These are phyloP conservation scores for Epicampocera succincta DNA, from an alignment of 2,888 invertebrate genomes.

Conservation along the genomic window DNA sequence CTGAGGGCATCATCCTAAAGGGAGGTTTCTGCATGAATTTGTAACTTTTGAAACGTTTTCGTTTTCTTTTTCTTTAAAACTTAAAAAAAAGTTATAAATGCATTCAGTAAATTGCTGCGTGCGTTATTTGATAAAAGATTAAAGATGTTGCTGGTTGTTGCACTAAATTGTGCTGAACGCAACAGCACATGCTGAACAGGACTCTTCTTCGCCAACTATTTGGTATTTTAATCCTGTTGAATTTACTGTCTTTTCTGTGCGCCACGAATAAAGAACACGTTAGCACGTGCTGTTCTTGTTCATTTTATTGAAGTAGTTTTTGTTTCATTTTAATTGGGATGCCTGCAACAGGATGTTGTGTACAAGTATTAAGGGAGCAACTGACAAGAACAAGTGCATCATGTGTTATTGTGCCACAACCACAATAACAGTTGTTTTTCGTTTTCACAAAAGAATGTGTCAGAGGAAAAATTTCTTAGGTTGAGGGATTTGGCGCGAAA, in stretches of 20 bases:
- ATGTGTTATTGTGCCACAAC: slow-evolving; percentile 40
- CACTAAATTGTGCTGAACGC: slow-evolving; percentile 7
- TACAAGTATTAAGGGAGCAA: slow-evolving; percentile 36
- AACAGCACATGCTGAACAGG: slow-evolving; percentile 20
- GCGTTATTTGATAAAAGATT: slow-evolving; percentile 59
- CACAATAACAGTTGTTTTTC: slow-evolving; percentile 62
- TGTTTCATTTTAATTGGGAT: slow-evolving; percentile 65
- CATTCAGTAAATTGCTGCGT: slow-evolving; percentile 55
- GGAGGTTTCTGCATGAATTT: slow-evolving; percentile 11
- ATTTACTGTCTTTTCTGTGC: slow-evolving; percentile 4
- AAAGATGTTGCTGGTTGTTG: slow-evolving; percentile 57
- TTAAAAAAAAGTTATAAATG: slow-evolving; percentile 32
- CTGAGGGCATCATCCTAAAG: slow-evolving; percentile 61
- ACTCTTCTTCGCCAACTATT: slow-evolving; percentile 1
- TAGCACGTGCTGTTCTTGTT: slow-evolving; percentile 59
- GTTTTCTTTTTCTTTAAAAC: slow-evolving; percentile 25
- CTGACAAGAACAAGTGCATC: slow-evolving; percentile 58
- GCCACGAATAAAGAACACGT: slow-evolving; percentile 37
- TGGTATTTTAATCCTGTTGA: slow-evolving; percentile 16
- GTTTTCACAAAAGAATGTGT: neutral
- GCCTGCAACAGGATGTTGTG: slow-evolving; percentile 65
- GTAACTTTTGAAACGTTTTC: neutral
- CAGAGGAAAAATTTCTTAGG: neutral
- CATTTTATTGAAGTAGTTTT: slow-evolving; percentile 20
- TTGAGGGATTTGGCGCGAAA: slow-evolving; percentile 29